phyloP scores from a whole-genome alignment of 2,797 vertebrate species.

The Eremophila alpestris region DNA sequence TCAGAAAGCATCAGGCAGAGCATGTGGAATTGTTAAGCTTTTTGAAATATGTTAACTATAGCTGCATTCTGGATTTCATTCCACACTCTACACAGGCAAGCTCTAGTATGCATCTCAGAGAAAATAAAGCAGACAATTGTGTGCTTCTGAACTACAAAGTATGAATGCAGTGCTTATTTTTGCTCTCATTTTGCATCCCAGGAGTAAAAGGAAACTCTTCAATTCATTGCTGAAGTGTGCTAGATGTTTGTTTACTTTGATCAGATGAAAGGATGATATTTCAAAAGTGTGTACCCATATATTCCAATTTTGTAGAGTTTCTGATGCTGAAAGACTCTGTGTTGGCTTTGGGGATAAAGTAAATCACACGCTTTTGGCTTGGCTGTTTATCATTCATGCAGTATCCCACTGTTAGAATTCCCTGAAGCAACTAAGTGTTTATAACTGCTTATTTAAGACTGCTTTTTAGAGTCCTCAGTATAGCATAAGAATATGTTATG shows the following conservation, averaged over 20 bases:
- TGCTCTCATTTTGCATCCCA: not conserved
- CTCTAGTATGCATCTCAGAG: not conserved
- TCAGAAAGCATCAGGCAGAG: not conserved
- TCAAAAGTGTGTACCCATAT: not conserved
- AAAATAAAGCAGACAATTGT: conserved; percentile 4
- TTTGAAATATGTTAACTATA: not conserved
- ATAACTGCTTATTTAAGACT: conserved; percentile 18
- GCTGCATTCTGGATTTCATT: not conserved
- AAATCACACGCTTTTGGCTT: not conserved
- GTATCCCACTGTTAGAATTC: not conserved
- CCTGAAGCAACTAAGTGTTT: not conserved
- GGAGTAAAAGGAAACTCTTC: conserved; percentile 23
- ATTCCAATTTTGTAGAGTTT: conserved; percentile 4
- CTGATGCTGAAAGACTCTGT: not conserved
- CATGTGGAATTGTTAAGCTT: not conserved
- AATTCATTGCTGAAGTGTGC: not conserved
- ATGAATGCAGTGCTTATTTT: conserved; percentile 21
- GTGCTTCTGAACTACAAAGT: not conserved
- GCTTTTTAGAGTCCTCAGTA: not conserved
- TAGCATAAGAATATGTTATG: not conserved
- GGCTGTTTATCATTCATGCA: conserved; percentile 4
- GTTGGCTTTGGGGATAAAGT: not conserved
- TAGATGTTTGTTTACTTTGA: conserved; percentile 32
- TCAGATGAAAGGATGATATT: conserved; percentile 7
- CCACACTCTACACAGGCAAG: not conserved